Evolutionary conservation across 2,888 invertebrate species (phyloP), one percentile per base, ranked within the genome.

Genomic region (Peribatodes rhomboidaria): DNA sequence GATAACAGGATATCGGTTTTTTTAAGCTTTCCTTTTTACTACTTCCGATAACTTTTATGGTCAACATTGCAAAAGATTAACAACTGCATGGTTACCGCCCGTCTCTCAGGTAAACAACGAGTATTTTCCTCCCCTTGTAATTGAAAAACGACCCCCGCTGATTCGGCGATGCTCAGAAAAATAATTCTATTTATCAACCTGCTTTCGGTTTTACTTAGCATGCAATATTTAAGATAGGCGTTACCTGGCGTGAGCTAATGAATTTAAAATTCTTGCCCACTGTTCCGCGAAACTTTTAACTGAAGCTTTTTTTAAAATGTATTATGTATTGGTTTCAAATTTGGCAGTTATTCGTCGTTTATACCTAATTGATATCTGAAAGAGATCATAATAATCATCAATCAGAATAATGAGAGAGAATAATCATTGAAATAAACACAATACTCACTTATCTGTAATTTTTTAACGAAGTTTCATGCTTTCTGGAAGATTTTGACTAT

Each of bases 131-230:
- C 82, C 81, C 83, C 82, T 79, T 80, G 79, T 90, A 90, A 90
- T 90, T 89, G 88, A 90, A 90, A 89, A 86, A 89, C 83, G 82
- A 79, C 84, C 85, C 87, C 83, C 75, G 84, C 84, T 83, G 84
- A 81, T 79, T 83, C 84, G 79, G 80, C 83, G 85, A 85, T 84
- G 85, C 80, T 86, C 81, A 81, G 77, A 83, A 87, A 86, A 85
- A 89, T 88, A 87, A 89, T 89, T 87, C 75, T 80, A 84, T 89
- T 27, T 89, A 89, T 84, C 81, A 77, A 72, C 77, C 82, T 75
- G 77, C 76, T 78, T 72, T 73, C 63, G 67, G 62, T 74, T 66
- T 72, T 70, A 76, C 77, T 80, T 81, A 79, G 76, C 77, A 78
- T 80, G 78, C 78, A 79, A 81, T 81, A 82, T 82, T 80, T 82